Base-by-base conservation (phyloP, 1,140 invertebrate species). In the Wiebesia pumilae region DNA sequence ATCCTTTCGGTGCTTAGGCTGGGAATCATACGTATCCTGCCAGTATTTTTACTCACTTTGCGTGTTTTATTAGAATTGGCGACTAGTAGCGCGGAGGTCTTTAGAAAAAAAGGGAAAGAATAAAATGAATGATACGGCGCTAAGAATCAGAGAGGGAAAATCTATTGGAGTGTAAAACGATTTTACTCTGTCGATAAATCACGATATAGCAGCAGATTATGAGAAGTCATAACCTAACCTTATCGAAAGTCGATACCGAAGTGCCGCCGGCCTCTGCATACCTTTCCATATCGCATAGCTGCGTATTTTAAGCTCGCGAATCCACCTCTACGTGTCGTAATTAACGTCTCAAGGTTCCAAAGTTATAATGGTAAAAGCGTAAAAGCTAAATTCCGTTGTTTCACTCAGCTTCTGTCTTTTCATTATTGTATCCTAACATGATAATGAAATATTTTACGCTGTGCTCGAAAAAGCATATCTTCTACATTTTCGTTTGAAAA, bases 231-330 rank as follows among this genome's bases (percentile, higher is more conserved):
- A 84, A 84, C 51, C 73, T 62, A 77, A 84, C 71, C 35, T 84
- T 84, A 84, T 84, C 73, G 83, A 78, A 84, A 84, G 83, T 79
- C 83, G 83, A 79, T 84, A 79, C 24, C 51, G 3, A 47, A 69
- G 43, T 67, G 69, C 47, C 43, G 47, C 21, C 38, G n/a, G 40
- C 40, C 65, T 33, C 24, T 2, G 65, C 35, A 30, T 75, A 75
- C 9, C 51, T 54, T 73, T 21, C 21, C 43, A 73, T 21, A 73
- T 21, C 54, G 12, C 12, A 16, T 79, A 35, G 12, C 0, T 35
- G 47, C n/a, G 78, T 21, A 78, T 21, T 73, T 77, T 24, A 30
- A 51, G 24, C 30, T 62, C 38, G 14, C 21, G n/a, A 35, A 54
- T 54, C 51, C 19, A 54, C 51, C 19, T 54, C 51, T 21, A 19